A percentile compares a stretch with the other conserved stretches of the same genome.
Conservation (phyloP, 2,113 vertebrate species). For the Pseudois nayaur region DNA sequence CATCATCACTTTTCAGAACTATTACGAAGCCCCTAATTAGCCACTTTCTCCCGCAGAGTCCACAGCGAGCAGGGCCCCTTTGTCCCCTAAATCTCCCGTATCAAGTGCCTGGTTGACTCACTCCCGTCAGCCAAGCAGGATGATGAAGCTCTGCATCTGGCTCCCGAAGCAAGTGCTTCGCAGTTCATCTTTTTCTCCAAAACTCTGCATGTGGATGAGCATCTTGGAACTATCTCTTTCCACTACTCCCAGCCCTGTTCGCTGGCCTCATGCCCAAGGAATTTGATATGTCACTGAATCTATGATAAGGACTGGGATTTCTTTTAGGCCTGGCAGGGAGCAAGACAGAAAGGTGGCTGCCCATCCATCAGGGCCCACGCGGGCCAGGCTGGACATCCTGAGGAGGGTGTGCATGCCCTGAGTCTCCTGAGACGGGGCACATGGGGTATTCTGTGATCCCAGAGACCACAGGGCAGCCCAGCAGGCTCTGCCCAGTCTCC, state of each 20-base stretch:
- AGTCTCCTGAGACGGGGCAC: background rate
- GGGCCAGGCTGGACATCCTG: background rate
- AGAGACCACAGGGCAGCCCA: background rate
- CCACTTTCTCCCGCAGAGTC: background rate
- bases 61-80: background rate
- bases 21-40: background rate
- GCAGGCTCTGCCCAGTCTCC: background rate
- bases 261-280: background rate
- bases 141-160: background rate
- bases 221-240: background rate
- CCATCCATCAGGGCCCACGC: background rate
- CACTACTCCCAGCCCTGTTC: conserved; percentile 35
- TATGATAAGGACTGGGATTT: background rate
- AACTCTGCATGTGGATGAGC: conserved; percentile 10
- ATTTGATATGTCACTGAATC: conserved; percentile 52
- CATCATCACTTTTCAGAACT: background rate
- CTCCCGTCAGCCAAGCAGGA: background rate
- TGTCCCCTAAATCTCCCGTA: background rate
- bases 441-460: background rate
- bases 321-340: background rate
- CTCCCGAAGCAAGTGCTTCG: background rate
- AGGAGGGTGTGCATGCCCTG: background rate
- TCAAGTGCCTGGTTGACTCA: background rate
- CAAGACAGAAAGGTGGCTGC: background rate
- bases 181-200: background rate